Conservation (phyloP, 2,888 invertebrate genomes). For the Molanna angustata region DNA sequence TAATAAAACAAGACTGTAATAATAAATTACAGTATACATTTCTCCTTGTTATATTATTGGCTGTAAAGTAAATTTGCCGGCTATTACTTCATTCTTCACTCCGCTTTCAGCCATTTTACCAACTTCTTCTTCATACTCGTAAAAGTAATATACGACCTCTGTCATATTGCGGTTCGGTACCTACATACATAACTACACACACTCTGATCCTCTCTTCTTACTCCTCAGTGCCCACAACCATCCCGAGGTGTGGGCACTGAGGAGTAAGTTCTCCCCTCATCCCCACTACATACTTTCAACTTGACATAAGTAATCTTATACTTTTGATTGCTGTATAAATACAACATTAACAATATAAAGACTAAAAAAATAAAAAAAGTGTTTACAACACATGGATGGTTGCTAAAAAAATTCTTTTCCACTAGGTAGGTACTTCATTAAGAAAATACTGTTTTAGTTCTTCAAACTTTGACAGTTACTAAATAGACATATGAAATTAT, state of each 20-base stretch:
- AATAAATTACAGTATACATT: not conserved
- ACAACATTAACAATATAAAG: no score
- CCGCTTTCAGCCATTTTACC: conserved; percentile 4
- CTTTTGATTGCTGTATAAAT: conserved; percentile 31
- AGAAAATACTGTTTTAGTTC: no score
- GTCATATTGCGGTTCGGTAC: conserved; percentile 32
- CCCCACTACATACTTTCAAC: conserved; percentile 29
- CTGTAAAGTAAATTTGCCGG: conserved; percentile 17
- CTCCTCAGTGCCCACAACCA: not conserved
- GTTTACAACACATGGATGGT: no score
- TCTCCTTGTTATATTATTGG: conserved; percentile 11
- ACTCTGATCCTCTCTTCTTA: not conserved
- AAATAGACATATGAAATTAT: no score
- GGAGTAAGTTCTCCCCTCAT: no score
- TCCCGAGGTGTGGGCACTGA: no score
- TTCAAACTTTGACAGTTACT: no score
- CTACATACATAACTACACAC: conserved; percentile 29
- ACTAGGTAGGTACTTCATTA: no score
- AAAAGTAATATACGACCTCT: conserved; percentile 33
- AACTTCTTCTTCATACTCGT: conserved; percentile 14
- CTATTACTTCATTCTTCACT: conserved; percentile 6
- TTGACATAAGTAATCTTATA: conserved; percentile 32
- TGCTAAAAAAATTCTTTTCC: no score
- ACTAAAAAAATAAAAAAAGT: no score
- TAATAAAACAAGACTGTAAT: not conserved